Percentiles rank a stretch among this genome's conserved stretches.
Evolutionary conservation across 2,797 vertebrate species (phyloP).

Genomic region (Tenualosa thibaudeaui): DNA sequence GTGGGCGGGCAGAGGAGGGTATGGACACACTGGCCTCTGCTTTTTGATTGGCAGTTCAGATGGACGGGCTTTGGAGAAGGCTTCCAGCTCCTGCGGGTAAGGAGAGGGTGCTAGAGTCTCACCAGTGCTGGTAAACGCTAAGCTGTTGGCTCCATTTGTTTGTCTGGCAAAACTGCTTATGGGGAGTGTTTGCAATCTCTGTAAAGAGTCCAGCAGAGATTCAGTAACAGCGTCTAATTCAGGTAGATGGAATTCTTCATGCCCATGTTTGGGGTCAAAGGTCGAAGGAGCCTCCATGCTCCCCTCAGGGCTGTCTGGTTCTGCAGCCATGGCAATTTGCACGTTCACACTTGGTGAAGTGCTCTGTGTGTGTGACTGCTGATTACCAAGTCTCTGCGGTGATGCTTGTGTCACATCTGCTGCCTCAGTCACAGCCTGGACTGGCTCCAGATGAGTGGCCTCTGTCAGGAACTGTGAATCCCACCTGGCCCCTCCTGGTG

Average conservation of each 20-base stretch:
- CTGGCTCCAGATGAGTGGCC: conserved; percentile 7
- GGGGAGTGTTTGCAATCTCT: not conserved
- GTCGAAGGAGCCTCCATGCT: not conserved
- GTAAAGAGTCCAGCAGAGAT: not conserved
- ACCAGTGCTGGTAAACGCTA: not conserved
- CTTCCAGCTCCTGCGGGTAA: not conserved
- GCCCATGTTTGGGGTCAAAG: not conserved
- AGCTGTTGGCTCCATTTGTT: conserved; percentile 12
- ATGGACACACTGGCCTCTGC: conserved; percentile 58
- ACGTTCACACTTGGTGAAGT: not conserved
- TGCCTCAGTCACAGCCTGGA: conserved; percentile 1
- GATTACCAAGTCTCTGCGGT: not conserved
- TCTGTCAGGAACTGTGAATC: conserved; percentile 16
- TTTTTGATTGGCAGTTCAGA: conserved; percentile 23
- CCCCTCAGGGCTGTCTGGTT: not conserved
- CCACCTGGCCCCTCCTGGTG: not conserved
- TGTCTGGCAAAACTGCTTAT: not conserved
- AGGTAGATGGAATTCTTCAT: not conserved
- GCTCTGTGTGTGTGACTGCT: not conserved
- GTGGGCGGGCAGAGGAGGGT: conserved; percentile 67
- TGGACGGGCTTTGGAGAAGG: not conserved
- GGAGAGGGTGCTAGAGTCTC: not conserved
- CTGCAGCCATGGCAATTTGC: not conserved
- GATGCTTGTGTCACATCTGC: not conserved
- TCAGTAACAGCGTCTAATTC: not conserved